Conservation (phyloP, 2,797 vertebrate species). For the Jordanella pulchra region DNA sequence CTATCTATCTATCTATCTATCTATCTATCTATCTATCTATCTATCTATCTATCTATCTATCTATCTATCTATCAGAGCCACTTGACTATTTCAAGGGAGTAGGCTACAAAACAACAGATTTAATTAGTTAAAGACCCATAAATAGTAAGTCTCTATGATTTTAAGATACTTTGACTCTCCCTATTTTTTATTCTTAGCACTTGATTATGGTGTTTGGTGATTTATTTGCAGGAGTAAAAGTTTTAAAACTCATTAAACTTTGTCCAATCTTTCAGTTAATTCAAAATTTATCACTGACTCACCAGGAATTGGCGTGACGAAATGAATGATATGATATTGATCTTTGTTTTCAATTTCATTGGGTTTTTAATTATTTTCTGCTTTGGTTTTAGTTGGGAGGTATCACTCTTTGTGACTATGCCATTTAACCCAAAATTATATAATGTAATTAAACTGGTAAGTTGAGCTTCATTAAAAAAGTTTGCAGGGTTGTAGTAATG, state of each 20-base stretch:
- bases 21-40: too few relatives aligned
- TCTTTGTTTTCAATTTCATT: background rate
- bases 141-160: background rate
- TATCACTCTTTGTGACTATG: background rate
- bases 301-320: background rate
- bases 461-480: background rate
- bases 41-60: too few relatives aligned
- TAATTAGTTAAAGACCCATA: background rate
- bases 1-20: too few relatives aligned
- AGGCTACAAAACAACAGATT: background rate
- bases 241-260: background rate
- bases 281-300: background rate
- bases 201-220: background rate
- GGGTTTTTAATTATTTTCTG: background rate
- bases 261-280: background rate
- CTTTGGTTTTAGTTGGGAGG: background rate
- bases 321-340: background rate
- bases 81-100: background rate
- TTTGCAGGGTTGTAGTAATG: background rate
- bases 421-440: background rate
- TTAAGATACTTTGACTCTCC: background rate
- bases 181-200: background rate
- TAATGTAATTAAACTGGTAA: background rate
- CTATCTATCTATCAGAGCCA: too few relatives aligned
- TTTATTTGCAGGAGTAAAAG: too few relatives aligned